Conservation (phyloP, 1,140 invertebrate species). For the Aethina tumida region DNA sequence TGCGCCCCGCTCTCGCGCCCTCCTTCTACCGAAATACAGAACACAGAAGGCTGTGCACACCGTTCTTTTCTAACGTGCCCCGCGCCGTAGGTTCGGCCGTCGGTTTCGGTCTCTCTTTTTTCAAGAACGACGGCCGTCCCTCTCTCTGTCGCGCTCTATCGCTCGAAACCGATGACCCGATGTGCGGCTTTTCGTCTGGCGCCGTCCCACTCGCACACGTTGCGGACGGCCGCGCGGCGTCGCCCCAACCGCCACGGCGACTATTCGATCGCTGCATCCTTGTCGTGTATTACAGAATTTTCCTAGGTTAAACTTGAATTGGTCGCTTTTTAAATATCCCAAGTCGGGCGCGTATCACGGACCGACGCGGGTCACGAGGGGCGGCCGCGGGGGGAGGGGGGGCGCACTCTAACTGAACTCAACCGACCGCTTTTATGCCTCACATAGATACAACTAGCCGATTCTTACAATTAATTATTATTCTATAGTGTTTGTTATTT, state of each 20-base stretch:
- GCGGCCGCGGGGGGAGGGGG: no score
- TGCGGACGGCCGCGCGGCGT: not conserved
- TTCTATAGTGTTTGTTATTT: no score
- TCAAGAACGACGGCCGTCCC: no score
- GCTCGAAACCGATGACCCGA: conserved; percentile 10
- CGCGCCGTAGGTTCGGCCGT: no score
- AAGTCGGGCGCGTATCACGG: conserved; percentile 14
- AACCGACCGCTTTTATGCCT: no score
- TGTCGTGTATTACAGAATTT: conserved; percentile 21
- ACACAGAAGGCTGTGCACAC: conserved; percentile 6
- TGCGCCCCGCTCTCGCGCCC: conserved; percentile 9
- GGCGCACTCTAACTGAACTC: no score
- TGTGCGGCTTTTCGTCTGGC: conserved; percentile 6
- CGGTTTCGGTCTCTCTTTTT: not conserved
- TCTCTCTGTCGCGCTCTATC: conserved; percentile 20
- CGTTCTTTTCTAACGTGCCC: conserved; percentile 12
- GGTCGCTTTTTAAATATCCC: conserved; percentile 25
- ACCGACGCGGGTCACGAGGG: conserved; percentile 12
- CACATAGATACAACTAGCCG: no score
- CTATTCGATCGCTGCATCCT: conserved; percentile 24
- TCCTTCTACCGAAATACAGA: conserved; percentile 17
- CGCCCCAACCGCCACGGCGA: no score
- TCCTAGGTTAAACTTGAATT: conserved; percentile 29
- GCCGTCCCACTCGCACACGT: conserved; percentile 3
- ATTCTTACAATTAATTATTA: no score